Evolutionary conservation across 2,113 vertebrate species (phyloP).

Genomic region (Thryonomys swinderianus): DNA sequence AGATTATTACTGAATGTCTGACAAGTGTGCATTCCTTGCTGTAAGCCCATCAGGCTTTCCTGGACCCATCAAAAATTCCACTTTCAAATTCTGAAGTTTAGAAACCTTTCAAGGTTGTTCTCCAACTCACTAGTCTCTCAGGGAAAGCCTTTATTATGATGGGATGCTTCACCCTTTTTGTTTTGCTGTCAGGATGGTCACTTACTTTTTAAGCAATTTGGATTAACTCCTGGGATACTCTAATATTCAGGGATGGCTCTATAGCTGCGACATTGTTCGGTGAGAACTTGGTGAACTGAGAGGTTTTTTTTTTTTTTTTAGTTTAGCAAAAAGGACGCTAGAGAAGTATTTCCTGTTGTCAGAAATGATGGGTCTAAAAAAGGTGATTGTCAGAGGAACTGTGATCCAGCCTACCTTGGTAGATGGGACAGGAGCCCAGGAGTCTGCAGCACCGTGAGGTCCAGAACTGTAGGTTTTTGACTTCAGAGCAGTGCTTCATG

Average conservation of each 20-base stretch:
- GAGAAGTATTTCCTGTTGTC: conserved; percentile 3
- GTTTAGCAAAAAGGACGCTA: not conserved
- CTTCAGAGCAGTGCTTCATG: not conserved
- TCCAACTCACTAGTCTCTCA: not conserved
- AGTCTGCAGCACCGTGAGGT: not conserved
- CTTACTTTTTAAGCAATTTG: conserved; percentile 1
- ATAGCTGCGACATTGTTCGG: conserved; percentile 7
- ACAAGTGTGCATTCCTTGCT: not conserved
- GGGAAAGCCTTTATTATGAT: not conserved
- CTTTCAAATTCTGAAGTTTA: not conserved
- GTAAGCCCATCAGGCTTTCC: not conserved
- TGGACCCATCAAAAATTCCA: not conserved
- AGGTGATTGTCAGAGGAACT: not conserved
- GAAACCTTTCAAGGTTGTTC: not conserved
- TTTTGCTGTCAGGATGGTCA: not conserved
- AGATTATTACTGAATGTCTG: conserved; percentile 17
- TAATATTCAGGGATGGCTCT: not conserved
- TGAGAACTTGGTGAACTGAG: not conserved
- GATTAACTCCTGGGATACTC: not conserved
- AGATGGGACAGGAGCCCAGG: not conserved
- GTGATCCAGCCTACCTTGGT: not conserved
- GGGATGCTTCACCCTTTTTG: not conserved
- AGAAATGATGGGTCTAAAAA: not conserved
- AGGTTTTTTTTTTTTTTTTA: not conserved
- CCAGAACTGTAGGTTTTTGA: not conserved